Conservation (phyloP, 2,113 vertebrate species). For the Lathamus discolor region DNA sequence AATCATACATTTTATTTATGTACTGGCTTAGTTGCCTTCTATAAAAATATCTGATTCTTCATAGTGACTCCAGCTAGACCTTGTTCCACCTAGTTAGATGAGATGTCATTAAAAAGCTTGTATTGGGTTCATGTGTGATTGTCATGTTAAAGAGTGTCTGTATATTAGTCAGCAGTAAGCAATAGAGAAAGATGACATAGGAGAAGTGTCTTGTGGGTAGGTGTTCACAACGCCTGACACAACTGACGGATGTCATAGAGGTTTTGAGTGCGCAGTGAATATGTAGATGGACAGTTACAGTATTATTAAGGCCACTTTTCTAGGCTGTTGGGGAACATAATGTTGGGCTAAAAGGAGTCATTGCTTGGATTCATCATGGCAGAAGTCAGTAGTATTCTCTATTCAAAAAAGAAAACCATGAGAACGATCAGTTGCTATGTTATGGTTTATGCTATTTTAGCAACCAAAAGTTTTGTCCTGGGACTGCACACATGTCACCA, state of each 20-base stretch:
- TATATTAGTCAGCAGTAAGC: background rate
- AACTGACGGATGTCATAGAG: background rate
- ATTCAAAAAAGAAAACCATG: background rate
- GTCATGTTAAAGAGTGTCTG: background rate
- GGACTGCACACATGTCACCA: background rate
- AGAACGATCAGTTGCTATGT: background rate
- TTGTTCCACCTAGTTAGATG: background rate
- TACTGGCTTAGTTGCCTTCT: background rate
- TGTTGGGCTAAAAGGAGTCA: background rate
- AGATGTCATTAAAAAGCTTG: background rate
- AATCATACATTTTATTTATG: background rate
- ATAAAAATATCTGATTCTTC: background rate
- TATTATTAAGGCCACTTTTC: background rate
- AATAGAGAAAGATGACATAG: background rate
- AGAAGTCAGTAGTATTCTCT: background rate
- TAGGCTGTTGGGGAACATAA: background rate
- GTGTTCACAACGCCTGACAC: background rate
- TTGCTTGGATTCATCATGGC: background rate
- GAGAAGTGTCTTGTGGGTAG: background rate
- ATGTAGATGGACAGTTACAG: background rate
- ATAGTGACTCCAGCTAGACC: background rate
- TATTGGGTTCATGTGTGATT: background rate
- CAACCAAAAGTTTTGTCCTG: background rate
- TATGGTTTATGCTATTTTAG: background rate
- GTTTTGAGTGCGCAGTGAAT: background rate